Evolutionary conservation across 2,113 vertebrate genomes (phyloP).

Genomic region (human (Homo sapiens)): GRCh38 chr1:4010001-4010500

Average conservation of each 20-base stretch:
- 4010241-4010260: background rate
- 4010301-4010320: too few species aligned
- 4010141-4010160: background rate
- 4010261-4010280: too few species aligned
- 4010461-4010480: accelerated
- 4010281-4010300: accelerated
- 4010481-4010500: accelerated
- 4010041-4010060: background rate
- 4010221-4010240: background rate
- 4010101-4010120: background rate
- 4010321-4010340: too few species aligned
- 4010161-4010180: background rate
- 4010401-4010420: accelerated
- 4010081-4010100: background rate
- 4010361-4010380: accelerated
- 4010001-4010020: accelerated
- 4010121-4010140: background rate
- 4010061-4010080: background rate
- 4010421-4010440: background rate
- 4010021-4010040: too few species aligned
- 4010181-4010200: background rate
- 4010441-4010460: background rate
- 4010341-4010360: accelerated
- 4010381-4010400: accelerated
- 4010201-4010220: background rate